Conservation (phyloP, 2,888 invertebrate genomes). For the Rhabditophanes sp. region DNA sequence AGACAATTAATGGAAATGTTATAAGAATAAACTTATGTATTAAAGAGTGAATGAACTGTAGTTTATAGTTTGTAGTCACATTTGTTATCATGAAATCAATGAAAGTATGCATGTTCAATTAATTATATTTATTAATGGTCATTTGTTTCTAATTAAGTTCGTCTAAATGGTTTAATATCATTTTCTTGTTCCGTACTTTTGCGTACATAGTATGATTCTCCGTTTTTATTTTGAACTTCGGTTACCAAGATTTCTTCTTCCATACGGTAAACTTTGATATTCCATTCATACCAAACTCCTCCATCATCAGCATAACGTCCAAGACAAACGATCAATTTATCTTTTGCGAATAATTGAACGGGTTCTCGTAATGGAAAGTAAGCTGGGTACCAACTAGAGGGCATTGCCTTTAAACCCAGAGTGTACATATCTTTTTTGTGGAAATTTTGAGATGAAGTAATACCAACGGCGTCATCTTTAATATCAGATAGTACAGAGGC, state of each 20-base stretch:
- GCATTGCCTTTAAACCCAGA: no score
- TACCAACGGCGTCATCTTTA: constrained; percentile 65
- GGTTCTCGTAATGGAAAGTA: constrained; percentile 58
- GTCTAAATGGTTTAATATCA: constrained; percentile 1
- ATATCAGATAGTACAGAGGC: constrained; percentile 71
- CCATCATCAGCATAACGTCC: constrained; percentile 18
- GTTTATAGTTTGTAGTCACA: background rate
- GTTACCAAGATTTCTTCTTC: constrained; percentile 9
- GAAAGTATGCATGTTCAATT: constrained; percentile 3
- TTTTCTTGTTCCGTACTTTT: constrained; percentile 7
- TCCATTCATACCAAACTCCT: constrained; percentile 44
- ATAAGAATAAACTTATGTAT: constrained; percentile 1
- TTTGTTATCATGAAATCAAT: background rate
- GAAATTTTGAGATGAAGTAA: constrained; percentile 21
- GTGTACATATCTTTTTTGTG: no score
- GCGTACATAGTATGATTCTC: constrained; percentile 27
- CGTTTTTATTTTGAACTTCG: constrained; percentile 24
- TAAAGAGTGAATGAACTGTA: constrained; percentile 1
- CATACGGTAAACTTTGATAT: no score
- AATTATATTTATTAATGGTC: no score
- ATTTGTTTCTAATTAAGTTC: constrained; percentile 5
- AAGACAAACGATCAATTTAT: constrained; percentile 21
- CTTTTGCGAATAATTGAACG: constrained; percentile 17
- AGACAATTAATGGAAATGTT: constrained; percentile 5
- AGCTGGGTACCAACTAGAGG: constrained; percentile 94